Conservation (phyloP, 1,140 invertebrate genomes). For the Drosophila varians region DNA sequence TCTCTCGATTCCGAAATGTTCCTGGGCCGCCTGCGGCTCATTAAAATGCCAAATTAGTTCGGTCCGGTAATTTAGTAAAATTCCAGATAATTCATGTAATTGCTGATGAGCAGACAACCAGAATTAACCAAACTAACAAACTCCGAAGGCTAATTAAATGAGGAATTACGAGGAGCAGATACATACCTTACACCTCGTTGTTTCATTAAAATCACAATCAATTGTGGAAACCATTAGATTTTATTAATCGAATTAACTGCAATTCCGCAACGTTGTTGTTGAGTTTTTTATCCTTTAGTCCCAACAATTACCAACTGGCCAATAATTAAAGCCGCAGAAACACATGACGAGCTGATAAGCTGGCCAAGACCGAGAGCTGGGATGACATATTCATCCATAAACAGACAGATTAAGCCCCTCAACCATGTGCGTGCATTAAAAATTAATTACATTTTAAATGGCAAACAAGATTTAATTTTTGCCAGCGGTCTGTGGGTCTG, state of each 20-base stretch:
- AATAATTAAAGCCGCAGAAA: conserved; percentile 44
- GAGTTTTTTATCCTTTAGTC: conserved; percentile 28
- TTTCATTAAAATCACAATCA: conserved; percentile 9
- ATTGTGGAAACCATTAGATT: conserved; percentile 21
- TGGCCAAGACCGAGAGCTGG: background rate
- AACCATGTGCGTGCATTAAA: conserved; percentile 50
- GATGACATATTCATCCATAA: conserved; percentile 34
- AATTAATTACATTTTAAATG: conserved; percentile 72
- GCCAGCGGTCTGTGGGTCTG: background rate
- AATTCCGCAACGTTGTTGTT: conserved; percentile 6
- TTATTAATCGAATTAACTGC: conserved; percentile 47
- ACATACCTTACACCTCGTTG: background rate
- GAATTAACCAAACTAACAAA: conserved; percentile 26
- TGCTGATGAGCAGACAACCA: conserved; percentile 16
- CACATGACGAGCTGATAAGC: conserved; percentile 34
- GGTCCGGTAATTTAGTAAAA: conserved; percentile 30
- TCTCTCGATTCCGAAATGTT: conserved; percentile 28
- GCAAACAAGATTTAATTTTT: conserved; percentile 38
- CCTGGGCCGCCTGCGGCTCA: conserved; percentile 31
- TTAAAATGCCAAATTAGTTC: conserved; percentile 49
- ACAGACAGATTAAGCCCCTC: conserved; percentile 26
- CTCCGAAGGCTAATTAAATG: conserved; percentile 24
- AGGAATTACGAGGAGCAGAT: background rate
- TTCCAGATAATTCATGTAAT: conserved; percentile 36
- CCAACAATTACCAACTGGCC: conserved; percentile 36